phyloP scores from a whole-genome alignment of 2,888 invertebrate species.

The Diplazon laetatorius region DNA sequence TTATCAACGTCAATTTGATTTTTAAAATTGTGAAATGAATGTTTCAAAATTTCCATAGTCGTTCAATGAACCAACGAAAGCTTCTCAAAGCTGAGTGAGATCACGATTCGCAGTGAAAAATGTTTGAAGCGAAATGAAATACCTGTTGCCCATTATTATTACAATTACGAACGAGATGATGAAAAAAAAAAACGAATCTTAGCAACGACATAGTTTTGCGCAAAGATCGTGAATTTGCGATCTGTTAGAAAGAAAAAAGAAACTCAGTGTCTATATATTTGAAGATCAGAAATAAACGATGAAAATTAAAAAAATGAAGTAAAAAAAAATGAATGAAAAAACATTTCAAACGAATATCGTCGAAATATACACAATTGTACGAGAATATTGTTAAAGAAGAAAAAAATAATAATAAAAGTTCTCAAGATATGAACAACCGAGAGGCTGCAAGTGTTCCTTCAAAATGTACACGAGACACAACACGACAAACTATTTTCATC shows the following conservation, averaged over 20 bases:
- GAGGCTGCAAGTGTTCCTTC: slow-evolving; percentile 50
- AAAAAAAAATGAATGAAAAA: background rate
- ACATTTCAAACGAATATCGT: slow-evolving; percentile 1
- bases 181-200: background rate
- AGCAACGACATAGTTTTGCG: slow-evolving; percentile 10
- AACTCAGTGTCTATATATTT: slow-evolving; percentile 60
- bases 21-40: background rate
- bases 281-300: slow-evolving; percentile 18
- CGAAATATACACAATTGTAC: slow-evolving; percentile 7
- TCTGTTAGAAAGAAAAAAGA: slow-evolving; percentile 50
- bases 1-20: background rate
- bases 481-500: slow-evolving; percentile 53
- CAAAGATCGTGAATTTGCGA: slow-evolving; percentile 1
- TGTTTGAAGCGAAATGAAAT: slow-evolving; percentile 10
- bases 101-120: background rate
- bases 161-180: background rate
- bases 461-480: slow-evolving; percentile 33
- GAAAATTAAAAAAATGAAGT: background rate
- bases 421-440: slow-evolving; percentile 40
- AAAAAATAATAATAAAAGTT: slow-evolving; percentile 4
- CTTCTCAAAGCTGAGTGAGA: background rate
- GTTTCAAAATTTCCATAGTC: background rate
- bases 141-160: background rate
- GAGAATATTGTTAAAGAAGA: slow-evolving; percentile 6
- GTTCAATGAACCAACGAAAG: background rate